Conservation (phyloP, 2,888 invertebrate genomes). For the Sialis lutaria region DNA sequence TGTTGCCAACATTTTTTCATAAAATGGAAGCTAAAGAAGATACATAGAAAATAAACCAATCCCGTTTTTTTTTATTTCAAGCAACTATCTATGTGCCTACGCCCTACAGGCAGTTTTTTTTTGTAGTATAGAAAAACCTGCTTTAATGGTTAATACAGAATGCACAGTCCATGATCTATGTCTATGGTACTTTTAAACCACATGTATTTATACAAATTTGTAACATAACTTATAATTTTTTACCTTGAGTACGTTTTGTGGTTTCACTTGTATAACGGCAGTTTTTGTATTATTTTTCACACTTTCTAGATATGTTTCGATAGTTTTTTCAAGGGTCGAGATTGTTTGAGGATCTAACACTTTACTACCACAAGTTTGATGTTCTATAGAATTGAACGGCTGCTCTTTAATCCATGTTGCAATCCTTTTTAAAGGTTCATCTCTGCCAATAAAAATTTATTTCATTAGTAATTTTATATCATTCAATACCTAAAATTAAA, state of each 20-base stretch:
- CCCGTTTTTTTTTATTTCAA: too few species aligned
- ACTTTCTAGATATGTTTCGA: conserved; percentile 5
- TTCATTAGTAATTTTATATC: neutral
- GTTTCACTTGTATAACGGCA: conserved; percentile 60
- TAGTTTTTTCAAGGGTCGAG: conserved; percentile 27
- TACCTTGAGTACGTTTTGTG: conserved; percentile 57
- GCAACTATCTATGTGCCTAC: too few species aligned
- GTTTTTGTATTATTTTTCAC: conserved; percentile 24
- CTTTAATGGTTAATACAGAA: too few species aligned
- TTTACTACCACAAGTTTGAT: conserved; percentile 51
- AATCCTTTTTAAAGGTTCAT: conserved; percentile 33
- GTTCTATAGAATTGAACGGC: conserved; percentile 40
- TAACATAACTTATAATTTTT: too few species aligned
- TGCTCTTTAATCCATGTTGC: conserved; percentile 53
- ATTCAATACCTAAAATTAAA: neutral
- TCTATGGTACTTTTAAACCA: too few species aligned
- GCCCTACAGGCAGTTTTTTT: too few species aligned
- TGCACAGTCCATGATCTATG: too few species aligned
- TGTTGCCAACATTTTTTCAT: neutral
- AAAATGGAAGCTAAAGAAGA: neutral
- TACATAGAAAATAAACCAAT: neutral
- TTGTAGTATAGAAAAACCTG: too few species aligned
- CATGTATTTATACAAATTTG: too few species aligned
- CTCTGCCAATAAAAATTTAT: conserved; percentile 16
- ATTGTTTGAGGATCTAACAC: conserved; percentile 51